Conservation (phyloP, 2,888 invertebrate species). For the Colletes collaris region DNA sequence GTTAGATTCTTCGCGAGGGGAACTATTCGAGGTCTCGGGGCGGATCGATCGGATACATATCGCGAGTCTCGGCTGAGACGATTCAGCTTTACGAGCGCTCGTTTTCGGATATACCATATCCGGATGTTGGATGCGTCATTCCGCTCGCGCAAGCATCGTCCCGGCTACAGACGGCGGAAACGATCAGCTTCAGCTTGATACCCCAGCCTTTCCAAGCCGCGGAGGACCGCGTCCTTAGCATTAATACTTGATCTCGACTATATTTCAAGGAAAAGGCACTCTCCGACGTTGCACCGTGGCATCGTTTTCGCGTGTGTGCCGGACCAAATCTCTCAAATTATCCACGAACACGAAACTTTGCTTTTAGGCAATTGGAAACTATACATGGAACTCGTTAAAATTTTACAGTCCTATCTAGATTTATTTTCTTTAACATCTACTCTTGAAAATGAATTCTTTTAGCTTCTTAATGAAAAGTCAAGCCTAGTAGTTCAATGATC, state of each 20-base stretch:
- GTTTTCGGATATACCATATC: conserved; percentile 50
- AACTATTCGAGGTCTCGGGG: conserved; percentile 7
- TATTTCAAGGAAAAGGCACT: neutral
- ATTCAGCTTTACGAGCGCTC: conserved; percentile 46
- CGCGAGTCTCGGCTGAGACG: conserved; percentile 14
- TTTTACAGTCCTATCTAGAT: no score
- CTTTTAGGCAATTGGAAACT: no score
- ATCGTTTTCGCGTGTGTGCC: no score
- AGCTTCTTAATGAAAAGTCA: no score
- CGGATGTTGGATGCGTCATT: conserved; percentile 48
- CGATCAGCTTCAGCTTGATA: conserved; percentile 29
- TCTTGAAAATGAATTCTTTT: no score
- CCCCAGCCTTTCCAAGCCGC: conserved; percentile 21
- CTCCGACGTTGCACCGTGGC: no score
- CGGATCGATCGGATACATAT: conserved; percentile 46
- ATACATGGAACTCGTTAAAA: no score
- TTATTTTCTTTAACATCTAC: no score
- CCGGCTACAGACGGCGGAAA: conserved; percentile 11
- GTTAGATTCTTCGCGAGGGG: conserved; percentile 5
- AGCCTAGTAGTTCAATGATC: no score
- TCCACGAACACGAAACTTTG: no score
- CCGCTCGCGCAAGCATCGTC: conserved; percentile 28
- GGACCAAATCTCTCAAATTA: no score
- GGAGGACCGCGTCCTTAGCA: conserved; percentile 27
- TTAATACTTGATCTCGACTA: conserved; percentile 30